Base-by-base conservation (phyloP, 2,797 vertebrate genomes). In the Enteromius unitaeniatus region DNA sequence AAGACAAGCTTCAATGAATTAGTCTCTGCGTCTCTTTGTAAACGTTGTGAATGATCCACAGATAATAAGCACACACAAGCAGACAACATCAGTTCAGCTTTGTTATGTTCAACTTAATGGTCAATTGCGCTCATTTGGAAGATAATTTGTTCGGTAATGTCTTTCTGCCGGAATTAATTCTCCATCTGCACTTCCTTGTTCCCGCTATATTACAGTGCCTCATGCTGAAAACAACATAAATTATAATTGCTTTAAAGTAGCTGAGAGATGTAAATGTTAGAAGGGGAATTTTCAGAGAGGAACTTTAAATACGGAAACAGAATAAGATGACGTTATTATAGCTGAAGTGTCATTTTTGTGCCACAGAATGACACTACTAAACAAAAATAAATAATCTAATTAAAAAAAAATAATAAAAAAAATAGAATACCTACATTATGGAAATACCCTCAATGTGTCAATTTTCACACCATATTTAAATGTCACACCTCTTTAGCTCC, bases 141-240 rank as follows among this genome's bases (percentile, higher is more conserved):
- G 73, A 76, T 58, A 3, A 58, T 58, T 23, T 26, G 53, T 60
- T 60, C 21, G 5, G 53, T 76, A 76, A 76, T 76, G 34, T 26
- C 31, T 76, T 76, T 76, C 53, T 42, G 74, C 58, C 34, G 3
- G 74, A 58, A 60, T 76, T 58, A 76, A 76, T 60, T 76, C 53
- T 76, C 74, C 74, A 76, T 76, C n/a, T 60, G 74, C 51, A 17
- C 34, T 42, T 76, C 34, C 21, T 8, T 40, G 73, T 58, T 40
- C 74, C 23, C n/a, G 34, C 74, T 37, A 26, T n/a, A 76, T 60
- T 42, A 76, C 73, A 58, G 34, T 23, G 37, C 31, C 21, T 76
- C 73, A 17, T 19, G 53, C 53, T 76, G 74, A 40, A 58, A 60
- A 55, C 74, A 26, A 40, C 60, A 60, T 17, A 40, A 60, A 60